phyloP scores from a whole-genome alignment of 1,140 invertebrate genomes.

The Triops cancriformis region DNA sequence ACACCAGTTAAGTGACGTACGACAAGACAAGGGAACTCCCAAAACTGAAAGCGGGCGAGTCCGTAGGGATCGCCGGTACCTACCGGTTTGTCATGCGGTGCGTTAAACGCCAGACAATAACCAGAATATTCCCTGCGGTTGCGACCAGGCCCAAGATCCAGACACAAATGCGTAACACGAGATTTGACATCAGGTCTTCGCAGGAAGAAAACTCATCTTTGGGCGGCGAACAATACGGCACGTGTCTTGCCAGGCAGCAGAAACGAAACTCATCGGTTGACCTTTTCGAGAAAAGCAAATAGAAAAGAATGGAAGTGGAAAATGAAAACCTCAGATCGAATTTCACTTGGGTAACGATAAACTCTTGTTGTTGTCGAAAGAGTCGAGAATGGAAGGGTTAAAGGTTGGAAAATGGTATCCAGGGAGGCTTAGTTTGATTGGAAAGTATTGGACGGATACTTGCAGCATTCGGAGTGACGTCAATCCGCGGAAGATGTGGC shows the following conservation, averaged over 20 bases:
- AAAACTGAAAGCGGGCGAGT: no score
- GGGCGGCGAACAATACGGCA: constrained; percentile 40
- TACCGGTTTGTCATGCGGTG: constrained; percentile 34
- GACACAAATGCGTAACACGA: constrained; percentile 47
- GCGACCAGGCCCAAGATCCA: constrained; percentile 58
- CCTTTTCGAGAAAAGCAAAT: constrained; percentile 30
- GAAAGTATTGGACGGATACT: background rate
- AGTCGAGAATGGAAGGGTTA: no score
- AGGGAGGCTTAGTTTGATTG: background rate
- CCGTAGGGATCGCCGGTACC: background rate
- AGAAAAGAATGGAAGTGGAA: no score
- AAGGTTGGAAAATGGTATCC: no score
- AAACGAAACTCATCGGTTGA: constrained; percentile 47
- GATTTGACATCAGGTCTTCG: constrained; percentile 50
- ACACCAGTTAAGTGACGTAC: no score
- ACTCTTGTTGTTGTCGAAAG: no score
- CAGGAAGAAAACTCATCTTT: constrained; percentile 50
- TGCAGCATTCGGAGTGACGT: background rate
- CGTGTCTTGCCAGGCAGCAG: constrained; percentile 45
- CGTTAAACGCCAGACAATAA: constrained; percentile 49
- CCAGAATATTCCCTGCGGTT: constrained; percentile 52
- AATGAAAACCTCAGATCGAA: no score
- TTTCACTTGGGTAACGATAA: no score
- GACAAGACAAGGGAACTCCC: no score
- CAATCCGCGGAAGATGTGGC: background rate